These are phyloP conservation scores for Lagodon rhomboides DNA, from an alignment of 2,797 vertebrate genomes.

Conservation along the genomic window DNA sequence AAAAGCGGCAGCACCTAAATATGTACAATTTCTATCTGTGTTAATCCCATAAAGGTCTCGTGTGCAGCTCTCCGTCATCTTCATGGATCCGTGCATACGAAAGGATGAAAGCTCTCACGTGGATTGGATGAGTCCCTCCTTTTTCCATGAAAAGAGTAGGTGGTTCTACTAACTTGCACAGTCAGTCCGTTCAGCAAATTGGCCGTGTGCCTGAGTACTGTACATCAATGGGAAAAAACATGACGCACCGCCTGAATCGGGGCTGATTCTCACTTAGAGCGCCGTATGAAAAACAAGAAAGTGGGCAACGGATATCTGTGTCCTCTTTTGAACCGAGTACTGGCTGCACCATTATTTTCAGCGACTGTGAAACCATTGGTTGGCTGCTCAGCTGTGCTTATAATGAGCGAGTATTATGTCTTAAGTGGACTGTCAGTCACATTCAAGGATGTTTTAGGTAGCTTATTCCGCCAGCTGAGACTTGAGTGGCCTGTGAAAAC, in stretches of 20 bases:
- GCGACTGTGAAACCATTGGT: not conserved
- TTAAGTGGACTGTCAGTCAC: conserved; percentile 9
- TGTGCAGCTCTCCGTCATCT: not conserved
- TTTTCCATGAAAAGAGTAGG: conserved; percentile 29
- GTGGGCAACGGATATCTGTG: not conserved
- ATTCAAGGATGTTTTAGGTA: conserved; percentile 11
- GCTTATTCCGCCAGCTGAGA: not conserved
- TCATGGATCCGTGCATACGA: conserved; percentile 17
- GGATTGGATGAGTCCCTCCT: conserved; percentile 11
- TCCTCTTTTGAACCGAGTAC: conserved; percentile 29
- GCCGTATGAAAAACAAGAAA: conserved; percentile 15
- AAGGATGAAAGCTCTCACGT: conserved; percentile 24
- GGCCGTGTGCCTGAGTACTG: conserved; percentile 17
- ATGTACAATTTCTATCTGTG: conserved; percentile 7
- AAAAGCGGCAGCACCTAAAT: not conserved
- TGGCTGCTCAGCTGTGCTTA: not conserved
- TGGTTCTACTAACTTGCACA: conserved; percentile 29
- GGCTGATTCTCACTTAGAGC: conserved; percentile 14
- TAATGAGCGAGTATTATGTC: conserved; percentile 6
- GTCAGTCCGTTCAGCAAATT: conserved; percentile 19
- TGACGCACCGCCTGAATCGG: conserved; percentile 14
- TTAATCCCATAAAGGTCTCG: not conserved
- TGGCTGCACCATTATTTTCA: conserved; percentile 14
- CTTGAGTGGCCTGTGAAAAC: conserved; percentile 3
- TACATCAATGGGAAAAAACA: conserved; percentile 30